A percentile compares a stretch with the other conserved stretches of the same genome.
phyloP scores from a whole-genome alignment of 2,888 invertebrate genomes.

The Volucella inanis region DNA sequence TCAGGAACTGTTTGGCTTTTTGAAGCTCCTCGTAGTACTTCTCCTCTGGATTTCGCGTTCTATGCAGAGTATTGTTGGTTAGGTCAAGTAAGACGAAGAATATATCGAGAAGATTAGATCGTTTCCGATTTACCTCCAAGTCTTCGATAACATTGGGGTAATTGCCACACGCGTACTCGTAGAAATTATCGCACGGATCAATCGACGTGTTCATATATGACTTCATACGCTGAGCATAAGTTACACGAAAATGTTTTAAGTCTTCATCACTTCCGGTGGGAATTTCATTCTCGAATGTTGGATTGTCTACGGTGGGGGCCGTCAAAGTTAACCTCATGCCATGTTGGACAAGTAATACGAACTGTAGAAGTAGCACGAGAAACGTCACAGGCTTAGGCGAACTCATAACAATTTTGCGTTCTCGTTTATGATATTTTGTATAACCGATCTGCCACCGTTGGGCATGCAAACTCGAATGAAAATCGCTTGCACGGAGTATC shows the following conservation, averaged over 20 bases:
- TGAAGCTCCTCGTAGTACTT: slow-evolving; percentile 77
- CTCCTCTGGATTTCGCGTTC: slow-evolving; percentile 65
- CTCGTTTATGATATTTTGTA: background rate
- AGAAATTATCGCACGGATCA: slow-evolving; percentile 80
- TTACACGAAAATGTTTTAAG: slow-evolving; percentile 63
- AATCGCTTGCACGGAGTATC: background rate
- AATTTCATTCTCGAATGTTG: slow-evolving; percentile 68
- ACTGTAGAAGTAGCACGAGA: slow-evolving; percentile 8
- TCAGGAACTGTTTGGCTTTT: slow-evolving; percentile 78
- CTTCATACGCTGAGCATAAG: slow-evolving; percentile 78
- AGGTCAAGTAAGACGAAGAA: slow-evolving; percentile 76
- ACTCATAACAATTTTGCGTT: slow-evolving; percentile 44
- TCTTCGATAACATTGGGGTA: slow-evolving; percentile 78
- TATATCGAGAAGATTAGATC: slow-evolving; percentile 79
- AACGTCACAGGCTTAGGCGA: slow-evolving; percentile 1
- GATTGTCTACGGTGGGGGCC: background rate
- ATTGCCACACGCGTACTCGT: slow-evolving; percentile 81
- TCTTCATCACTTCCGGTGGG: slow-evolving; percentile 47
- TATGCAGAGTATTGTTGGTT: slow-evolving; percentile 75
- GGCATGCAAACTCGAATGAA: slow-evolving; percentile 42
- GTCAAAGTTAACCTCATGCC: background rate
- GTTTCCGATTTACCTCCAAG: slow-evolving; percentile 76
- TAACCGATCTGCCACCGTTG: slow-evolving; percentile 35
- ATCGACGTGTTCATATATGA: slow-evolving; percentile 80
- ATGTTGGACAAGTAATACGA: slow-evolving; percentile 22